Evolutionary conservation across 2,888 invertebrate genomes (phyloP), one percentile per base, ranked within the genome.

Genomic region (Phengaris arion): DNA sequence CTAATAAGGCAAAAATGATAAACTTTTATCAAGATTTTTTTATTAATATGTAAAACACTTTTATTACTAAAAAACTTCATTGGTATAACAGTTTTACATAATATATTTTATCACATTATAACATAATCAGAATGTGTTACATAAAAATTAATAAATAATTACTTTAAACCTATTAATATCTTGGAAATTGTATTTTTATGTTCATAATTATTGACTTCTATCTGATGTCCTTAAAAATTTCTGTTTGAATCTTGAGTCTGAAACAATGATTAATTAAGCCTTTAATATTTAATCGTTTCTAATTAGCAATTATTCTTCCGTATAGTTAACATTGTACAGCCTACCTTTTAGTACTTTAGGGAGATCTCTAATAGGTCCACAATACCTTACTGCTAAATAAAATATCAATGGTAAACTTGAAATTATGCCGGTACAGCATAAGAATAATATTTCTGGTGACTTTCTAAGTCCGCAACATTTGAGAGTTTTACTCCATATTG

Each of bases 401-500:
- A 95, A 96, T 48, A 95, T 78, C 51, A 95, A 78, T 72, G 96
- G 95, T 74, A 94, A 79, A 54, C 91, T 77, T 57, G 94, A 87
- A 79, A 95, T 93, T 10, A 94, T 82, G 55, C 87, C 89, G 76
- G 95, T 90, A 77, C 94, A 93, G 68, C 91, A 88, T 77, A 95
- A 86, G 82, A 96, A 95, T 79, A 94, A 85, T 75, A 94, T 83
- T 89, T 95, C 95, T 77, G 94, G 93, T 79, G 94, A 91, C 83
- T 87, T 90, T 81, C 95, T 88, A 73, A 94, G 88, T 81, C 93
- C 90, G 80, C 95, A 94, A 83, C 96, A 96, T 74, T 94, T 92
- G 9, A 94, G 86, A 69, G 82, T 85, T 82, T 93, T 90, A 82
- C 95, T 96, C 96, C 96, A 96, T 77, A 92, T 89, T 76, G 88